Evolutionary conservation across 2,888 invertebrate species (phyloP).

Genomic region (Watsonalla cultraria): DNA sequence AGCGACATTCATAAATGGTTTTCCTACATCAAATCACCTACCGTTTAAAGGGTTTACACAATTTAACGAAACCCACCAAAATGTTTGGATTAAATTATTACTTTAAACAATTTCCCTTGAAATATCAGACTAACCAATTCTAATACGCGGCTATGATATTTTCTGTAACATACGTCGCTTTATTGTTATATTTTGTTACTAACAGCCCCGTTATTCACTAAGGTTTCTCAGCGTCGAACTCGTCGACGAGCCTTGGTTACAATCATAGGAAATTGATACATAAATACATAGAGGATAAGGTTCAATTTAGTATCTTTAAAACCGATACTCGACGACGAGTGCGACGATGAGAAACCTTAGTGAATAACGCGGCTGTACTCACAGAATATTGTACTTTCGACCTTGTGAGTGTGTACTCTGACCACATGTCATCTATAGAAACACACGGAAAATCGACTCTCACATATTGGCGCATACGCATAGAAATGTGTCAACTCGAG

Average conservation of each 20-base stretch:
- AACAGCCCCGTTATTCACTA: no score
- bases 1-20: neutral
- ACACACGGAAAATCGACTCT: no score
- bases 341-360: no score
- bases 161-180: conserved; percentile 19
- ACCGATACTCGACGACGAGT: no score
- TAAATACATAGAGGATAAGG: no score
- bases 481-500: no score
- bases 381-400: neutral
- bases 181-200: neutral
- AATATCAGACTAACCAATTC: conserved; percentile 19
- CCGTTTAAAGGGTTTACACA: conserved; percentile 29
- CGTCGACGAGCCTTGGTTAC: no score
- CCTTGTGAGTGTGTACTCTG: conserved; percentile 1
- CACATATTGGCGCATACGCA: no score
- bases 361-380: no score
- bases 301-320: no score
- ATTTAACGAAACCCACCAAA: conserved; percentile 44
- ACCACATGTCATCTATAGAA: neutral
- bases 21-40: neutral
- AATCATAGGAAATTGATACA: no score
- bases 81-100: conserved; percentile 26
- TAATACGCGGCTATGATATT: conserved; percentile 29
- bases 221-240: no score
- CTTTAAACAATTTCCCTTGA: conserved; percentile 29